Evolutionary conservation across 2,113 vertebrate genomes (phyloP), one percentile per base, ranked within the genome.

Genomic region (Thunnus maccoyii): DNA sequence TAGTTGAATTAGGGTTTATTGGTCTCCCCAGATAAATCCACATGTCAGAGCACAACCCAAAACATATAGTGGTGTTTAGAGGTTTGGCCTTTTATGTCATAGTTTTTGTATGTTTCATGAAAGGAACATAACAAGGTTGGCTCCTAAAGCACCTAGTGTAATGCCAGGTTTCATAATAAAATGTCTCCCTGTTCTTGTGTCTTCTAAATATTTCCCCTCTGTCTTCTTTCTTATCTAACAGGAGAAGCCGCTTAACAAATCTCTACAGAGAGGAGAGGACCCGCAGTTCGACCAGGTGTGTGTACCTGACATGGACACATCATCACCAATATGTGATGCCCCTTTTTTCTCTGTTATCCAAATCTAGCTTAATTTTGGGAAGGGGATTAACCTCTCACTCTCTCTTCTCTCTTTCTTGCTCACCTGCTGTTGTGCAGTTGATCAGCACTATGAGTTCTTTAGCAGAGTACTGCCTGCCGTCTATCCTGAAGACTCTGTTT

Each of bases 371-470:
- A 32, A 73, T 76, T 67, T 84, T 41, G 6, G 47, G 11, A 65
- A n/a, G 27, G 36, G 11, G 20, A 51, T 41, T 50, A 71, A 65
- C 20, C 6, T 27, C 14, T 46, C 32, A 0, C 2, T 44, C 18
- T 73, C 2, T 63, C 52, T 70, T 25, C 51, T 27, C n/a, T 50
- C 70, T 20, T 55, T 64, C 44, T 41, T 64, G 57, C 68, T 78
- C 67, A 18, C 41, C 27, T 51, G 2, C 41, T 60, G 17, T 20
- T 50, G 4, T 52, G 32, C 55, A 99, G 98, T 92, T 99, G 93
- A 98, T 99, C 93, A 99, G 94, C 95, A 96, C 96, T 27, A 98
- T 99, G 98, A 99, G 98, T 88, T 99, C 98, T 9, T 96, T 99
- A 58, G 97, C 98, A 17, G 98, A 99, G 87, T 99, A 99, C 90